phyloP scores from a whole-genome alignment of 2,797 vertebrate species.

The Enteromius argenteus region DNA sequence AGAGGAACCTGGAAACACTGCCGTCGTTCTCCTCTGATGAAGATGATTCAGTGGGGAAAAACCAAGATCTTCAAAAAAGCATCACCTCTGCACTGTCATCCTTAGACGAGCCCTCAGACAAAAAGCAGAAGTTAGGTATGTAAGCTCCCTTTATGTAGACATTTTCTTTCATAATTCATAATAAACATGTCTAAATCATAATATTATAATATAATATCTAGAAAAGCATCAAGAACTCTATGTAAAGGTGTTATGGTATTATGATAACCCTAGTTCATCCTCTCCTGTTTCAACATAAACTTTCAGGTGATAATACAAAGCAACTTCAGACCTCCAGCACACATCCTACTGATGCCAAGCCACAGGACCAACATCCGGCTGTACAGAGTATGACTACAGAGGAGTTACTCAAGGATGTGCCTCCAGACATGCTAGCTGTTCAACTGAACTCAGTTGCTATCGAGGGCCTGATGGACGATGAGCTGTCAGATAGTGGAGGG shows the following conservation, averaged over 20 bases:
- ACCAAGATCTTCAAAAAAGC: slow-evolving; percentile 92
- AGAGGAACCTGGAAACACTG: slow-evolving; percentile 90
- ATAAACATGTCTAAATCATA: neutral
- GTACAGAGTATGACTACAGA: slow-evolving; percentile 57
- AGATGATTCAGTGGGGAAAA: slow-evolving; percentile 90
- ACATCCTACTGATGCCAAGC: slow-evolving; percentile 69
- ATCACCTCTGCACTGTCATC: slow-evolving; percentile 87
- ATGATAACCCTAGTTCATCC: neutral
- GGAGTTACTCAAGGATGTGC: slow-evolving; percentile 74
- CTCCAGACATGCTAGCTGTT: slow-evolving; percentile 82
- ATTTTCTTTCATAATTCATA: neutral
- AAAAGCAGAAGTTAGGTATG: slow-evolving; percentile 87
- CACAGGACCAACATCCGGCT: slow-evolving; percentile 72
- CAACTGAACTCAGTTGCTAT: slow-evolving; percentile 85
- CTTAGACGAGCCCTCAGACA: slow-evolving; percentile 87
- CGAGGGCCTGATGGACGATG: slow-evolving; percentile 93
- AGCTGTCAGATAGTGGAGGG: slow-evolving; percentile 92
- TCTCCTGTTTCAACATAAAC: slow-evolving; percentile 67
- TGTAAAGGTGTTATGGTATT: neutral
- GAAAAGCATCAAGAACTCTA: neutral
- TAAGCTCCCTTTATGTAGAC: neutral
- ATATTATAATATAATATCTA: neutral
- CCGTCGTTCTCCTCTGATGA: slow-evolving; percentile 97
- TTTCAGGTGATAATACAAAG: slow-evolving; percentile 72
- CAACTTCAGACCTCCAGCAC: slow-evolving; percentile 76